Evolutionary conservation across 2,888 invertebrate genomes (phyloP).

Genomic region (Bruchidius siliquastri): DNA sequence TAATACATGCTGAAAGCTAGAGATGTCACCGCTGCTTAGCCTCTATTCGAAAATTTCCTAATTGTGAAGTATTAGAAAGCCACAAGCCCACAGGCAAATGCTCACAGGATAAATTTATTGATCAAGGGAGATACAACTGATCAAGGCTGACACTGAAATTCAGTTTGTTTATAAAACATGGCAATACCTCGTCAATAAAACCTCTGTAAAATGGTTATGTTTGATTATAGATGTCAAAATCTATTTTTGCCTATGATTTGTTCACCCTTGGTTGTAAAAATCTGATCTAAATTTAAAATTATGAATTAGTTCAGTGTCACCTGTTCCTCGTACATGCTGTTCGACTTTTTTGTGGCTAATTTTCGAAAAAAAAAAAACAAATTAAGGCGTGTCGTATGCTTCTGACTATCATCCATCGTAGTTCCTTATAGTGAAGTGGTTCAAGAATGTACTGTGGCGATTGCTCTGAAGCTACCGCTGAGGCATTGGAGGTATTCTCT

Average conservation of each 20-base stretch:
- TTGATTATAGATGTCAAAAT: conserved; percentile 20
- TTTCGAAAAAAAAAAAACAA: not conserved
- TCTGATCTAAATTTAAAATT: conserved; percentile 19
- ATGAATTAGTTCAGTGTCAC: conserved; percentile 8
- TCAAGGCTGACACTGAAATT: no score
- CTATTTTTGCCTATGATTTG: conserved; percentile 23
- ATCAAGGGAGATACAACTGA: no score
- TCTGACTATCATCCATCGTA: no score
- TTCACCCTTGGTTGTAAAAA: conserved; percentile 22
- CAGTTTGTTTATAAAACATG: no score
- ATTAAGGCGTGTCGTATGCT: not conserved
- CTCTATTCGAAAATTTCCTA: not conserved
- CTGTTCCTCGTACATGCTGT: not conserved
- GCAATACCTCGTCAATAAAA: not conserved
- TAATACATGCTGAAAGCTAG: no score
- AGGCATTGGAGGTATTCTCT: conserved; percentile 34
- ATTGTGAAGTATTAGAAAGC: no score
- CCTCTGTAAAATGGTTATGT: not conserved
- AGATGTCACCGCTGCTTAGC: no score
- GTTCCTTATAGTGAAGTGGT: no score
- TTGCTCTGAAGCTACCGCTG: conserved; percentile 36
- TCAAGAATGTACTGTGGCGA: conserved; percentile 37
- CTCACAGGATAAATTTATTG: no score
- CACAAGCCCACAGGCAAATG: no score
- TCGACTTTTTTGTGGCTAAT: not conserved